Evolutionary conservation across 2,797 vertebrate species (phyloP), one percentile per base, ranked within the genome.

Genomic region (Melanotaenia parkinsoni): DNA sequence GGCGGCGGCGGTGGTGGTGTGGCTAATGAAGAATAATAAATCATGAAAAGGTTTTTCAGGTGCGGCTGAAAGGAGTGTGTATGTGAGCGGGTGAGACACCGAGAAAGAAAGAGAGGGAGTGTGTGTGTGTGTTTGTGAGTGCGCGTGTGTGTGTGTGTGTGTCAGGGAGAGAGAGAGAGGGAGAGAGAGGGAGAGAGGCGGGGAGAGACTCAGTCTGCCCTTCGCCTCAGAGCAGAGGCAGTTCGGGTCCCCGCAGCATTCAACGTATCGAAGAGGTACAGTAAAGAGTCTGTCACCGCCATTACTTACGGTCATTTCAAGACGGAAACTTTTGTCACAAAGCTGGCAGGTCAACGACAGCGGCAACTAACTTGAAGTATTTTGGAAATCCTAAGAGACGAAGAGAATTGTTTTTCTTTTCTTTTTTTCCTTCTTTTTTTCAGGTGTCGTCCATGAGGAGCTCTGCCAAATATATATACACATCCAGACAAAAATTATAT

Each of bases 21-120:
- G 88, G 91, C 92, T 95, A 95, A 96, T 95, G 95, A 96, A 95
- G 95, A 95, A 95, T 94, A 95, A 95, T 95, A 95, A 95, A 95
- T 95, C 93, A 94, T 91, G 93, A 93, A 94, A 94, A 88, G 88
- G 88, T 83, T 90, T 93, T 94, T 91, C 91, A 93, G 90, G 93
- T 91, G 92, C 90, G 90, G 84, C 86, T 82, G 86, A 68, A 69
- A 79, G 53, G 72, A 64, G 84, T 62, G 79, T 67, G 86, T 67
- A 79, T 65, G 70, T 60, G 67, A 11, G 57, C 26, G 75, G 18
- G 74, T 63, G 77, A 59, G 77, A 61, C 58, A n/a, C 70, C 3
- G 74, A 50, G 72, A 47, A 66, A 45, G 67, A 37, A 24, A 30
- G n/a, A 16, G 45, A 30, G 50, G 32, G 71, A 37, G 83, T 1